Evolutionary conservation across 2,888 invertebrate genomes (phyloP).

Genomic region (Antheraea assamensis): DNA sequence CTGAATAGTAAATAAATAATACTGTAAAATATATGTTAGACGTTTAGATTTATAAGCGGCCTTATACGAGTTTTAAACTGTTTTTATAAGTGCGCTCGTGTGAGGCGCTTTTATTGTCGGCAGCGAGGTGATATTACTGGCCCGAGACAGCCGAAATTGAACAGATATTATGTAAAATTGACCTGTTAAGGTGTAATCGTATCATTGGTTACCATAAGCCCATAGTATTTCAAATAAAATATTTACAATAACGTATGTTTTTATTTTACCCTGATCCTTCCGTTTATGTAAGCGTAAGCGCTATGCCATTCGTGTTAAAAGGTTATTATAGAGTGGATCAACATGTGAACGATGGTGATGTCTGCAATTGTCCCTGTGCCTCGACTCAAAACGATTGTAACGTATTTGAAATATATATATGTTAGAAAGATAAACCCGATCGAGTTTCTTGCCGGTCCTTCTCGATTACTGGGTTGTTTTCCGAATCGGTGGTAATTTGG

Average conservation of each 20-base stretch:
- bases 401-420: no score
- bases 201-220: slow-evolving; percentile 82
- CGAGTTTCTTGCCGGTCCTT: no score
- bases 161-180: slow-evolving; percentile 63
- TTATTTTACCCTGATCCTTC: slow-evolving; percentile 33
- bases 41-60: slow-evolving; percentile 61
- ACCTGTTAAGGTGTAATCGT: slow-evolving; percentile 68
- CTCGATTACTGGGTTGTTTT: no score
- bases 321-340: no score
- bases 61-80: slow-evolving; percentile 58
- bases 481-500: no score
- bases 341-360: no score
- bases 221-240: slow-evolving; percentile 81
- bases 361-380: no score
- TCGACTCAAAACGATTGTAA: no score
- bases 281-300: no score
- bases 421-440: no score
- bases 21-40: slow-evolving; percentile 55
- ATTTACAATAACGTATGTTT: slow-evolving; percentile 69
- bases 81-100: slow-evolving; percentile 54
- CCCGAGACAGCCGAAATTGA: slow-evolving; percentile 64
- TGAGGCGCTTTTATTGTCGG: slow-evolving; percentile 39
- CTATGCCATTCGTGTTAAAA: no score
- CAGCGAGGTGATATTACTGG: slow-evolving; percentile 71
- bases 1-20: slow-evolving; percentile 41